Conservation (phyloP, 1,140 invertebrate genomes). For the honey bee (Apis mellifera) region Amel_HAv3.1 CM009937.2:11903001-11903500, state of each 20-base stretch:
- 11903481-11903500: constrained; percentile 19
- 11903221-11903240: constrained; percentile 67
- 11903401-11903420: constrained; percentile 36
- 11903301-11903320: constrained; percentile 59
- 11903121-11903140: constrained; percentile 61
- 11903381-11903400: constrained; percentile 52
- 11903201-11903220: neutral
- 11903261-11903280: constrained; percentile 67
- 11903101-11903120: constrained; percentile 61
- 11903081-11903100: constrained; percentile 64
- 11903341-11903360: constrained; percentile 21
- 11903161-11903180: neutral
- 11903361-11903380: constrained; percentile 34
- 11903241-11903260: constrained; percentile 76
- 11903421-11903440: constrained; percentile 28
- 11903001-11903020: constrained; percentile 43
- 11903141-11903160: constrained; percentile 38
- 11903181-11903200: constrained; percentile 14
- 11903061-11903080: constrained; percentile 62
- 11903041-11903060: constrained; percentile 21
- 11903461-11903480: constrained; percentile 6
- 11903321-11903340: constrained; percentile 37
- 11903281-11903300: constrained; percentile 48
- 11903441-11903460: constrained; percentile 8
- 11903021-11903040: neutral